Percentiles rank a stretch among this genome's conserved stretches.
These are phyloP conservation scores for Tyrannus savana DNA, from an alignment of 2,113 vertebrate genomes.

Conservation along the genomic window DNA sequence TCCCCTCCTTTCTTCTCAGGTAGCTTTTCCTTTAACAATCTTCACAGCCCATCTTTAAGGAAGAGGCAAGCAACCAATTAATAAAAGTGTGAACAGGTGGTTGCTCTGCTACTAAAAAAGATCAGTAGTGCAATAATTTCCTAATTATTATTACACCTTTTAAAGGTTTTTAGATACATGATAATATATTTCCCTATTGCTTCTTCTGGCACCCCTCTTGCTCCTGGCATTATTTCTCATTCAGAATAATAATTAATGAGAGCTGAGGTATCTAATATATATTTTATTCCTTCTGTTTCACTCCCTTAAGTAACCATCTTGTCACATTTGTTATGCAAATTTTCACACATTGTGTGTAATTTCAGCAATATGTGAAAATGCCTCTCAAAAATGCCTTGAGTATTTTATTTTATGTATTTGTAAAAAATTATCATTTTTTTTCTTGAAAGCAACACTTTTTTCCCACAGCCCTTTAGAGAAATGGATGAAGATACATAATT, in stretches of 20 bases:
- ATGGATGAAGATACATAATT: constrained; percentile 61
- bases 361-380: constrained; percentile 68
- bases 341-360: constrained; percentile 53
- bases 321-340: constrained; percentile 80
- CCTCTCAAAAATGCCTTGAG: constrained; percentile 67
- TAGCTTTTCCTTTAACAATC: constrained; percentile 43
- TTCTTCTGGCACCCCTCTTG: constrained; percentile 62
- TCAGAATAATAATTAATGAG: constrained; percentile 76
- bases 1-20: not conserved
- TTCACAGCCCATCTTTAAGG: constrained; percentile 36
- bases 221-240: constrained; percentile 67
- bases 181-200: constrained; percentile 64
- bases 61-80: constrained; percentile 51
- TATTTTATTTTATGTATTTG: constrained; percentile 68
- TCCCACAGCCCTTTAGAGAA: constrained; percentile 48
- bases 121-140: constrained; percentile 72
- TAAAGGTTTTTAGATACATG: constrained; percentile 71
- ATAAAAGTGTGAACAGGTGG: constrained; percentile 72
- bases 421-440: constrained; percentile 57
- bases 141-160: constrained; percentile 75
- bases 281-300: constrained; percentile 74
- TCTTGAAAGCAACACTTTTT: constrained; percentile 63
- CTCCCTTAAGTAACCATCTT: constrained; percentile 76
- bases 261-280: constrained; percentile 65
- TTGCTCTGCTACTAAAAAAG: constrained; percentile 61